Conservation (phyloP, 2,113 vertebrate genomes). For the Triplophysa dalaica region DNA sequence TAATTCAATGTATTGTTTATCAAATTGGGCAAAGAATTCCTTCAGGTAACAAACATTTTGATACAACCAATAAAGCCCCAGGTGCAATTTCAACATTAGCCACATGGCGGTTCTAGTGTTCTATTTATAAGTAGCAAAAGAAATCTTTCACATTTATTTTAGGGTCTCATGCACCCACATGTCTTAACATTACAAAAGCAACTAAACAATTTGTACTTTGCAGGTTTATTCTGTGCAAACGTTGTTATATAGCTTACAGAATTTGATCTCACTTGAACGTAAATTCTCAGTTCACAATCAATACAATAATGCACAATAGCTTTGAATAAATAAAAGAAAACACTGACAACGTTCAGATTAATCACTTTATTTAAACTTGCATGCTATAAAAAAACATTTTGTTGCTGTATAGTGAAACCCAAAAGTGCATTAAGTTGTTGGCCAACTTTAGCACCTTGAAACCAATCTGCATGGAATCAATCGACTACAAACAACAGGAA, state of each 20-base stretch:
- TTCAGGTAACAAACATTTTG: neutral
- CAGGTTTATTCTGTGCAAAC: neutral
- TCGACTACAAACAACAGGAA: neutral
- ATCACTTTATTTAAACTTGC: neutral
- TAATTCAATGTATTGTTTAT: neutral
- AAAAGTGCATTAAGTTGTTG: neutral
- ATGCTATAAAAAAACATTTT: too few species aligned
- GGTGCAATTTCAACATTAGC: conserved; percentile 49
- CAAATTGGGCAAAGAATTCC: neutral
- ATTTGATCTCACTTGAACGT: neutral
- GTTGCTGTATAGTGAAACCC: neutral
- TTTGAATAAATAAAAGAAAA: neutral
- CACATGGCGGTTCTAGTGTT: conserved; percentile 68
- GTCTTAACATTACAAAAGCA: neutral
- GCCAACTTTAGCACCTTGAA: neutral
- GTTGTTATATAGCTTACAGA: neutral
- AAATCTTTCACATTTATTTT: neutral
- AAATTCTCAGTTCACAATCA: neutral
- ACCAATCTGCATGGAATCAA: neutral
- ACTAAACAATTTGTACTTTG: neutral
- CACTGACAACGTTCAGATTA: neutral
- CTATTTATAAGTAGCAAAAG: conserved; percentile 25
- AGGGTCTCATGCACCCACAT: neutral
- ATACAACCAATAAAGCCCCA: neutral
- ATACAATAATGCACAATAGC: neutral